Conservation (phyloP, 2,888 invertebrate genomes). For the Thyatira batis region DNA sequence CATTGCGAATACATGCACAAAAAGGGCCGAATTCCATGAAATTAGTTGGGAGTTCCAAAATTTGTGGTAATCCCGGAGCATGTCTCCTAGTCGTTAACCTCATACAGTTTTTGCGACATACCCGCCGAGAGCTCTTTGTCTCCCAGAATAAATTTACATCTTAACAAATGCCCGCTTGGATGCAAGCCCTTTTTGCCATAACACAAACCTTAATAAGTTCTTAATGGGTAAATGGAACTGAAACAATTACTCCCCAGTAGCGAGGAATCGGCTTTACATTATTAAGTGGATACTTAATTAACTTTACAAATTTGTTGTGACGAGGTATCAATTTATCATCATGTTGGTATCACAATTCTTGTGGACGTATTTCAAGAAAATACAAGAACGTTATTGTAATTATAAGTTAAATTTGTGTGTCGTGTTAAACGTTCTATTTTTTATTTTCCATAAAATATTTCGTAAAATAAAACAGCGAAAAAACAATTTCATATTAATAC, state of each 20-base stretch:
- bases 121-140: slow-evolving; percentile 59
- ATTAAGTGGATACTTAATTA: slow-evolving; percentile 21
- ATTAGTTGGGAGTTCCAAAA: slow-evolving; percentile 52
- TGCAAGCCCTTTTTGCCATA: slow-evolving; percentile 60
- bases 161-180: slow-evolving; percentile 61
- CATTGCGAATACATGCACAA: slow-evolving; percentile 29
- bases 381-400: neutral
- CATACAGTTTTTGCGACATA: slow-evolving; percentile 63
- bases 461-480: too few species aligned
- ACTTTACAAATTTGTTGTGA: slow-evolving; percentile 8
- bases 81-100: slow-evolving; percentile 58
- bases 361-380: neutral
- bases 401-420: neutral
- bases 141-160: slow-evolving; percentile 76
- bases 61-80: slow-evolving; percentile 57
- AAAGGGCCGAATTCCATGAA: slow-evolving; percentile 51
- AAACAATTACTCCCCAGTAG: slow-evolving; percentile 44
- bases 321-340: neutral
- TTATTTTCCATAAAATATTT: too few species aligned
- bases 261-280: slow-evolving; percentile 25
- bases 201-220: slow-evolving; percentile 58
- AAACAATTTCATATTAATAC: too few species aligned
- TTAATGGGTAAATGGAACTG: slow-evolving; percentile 59
- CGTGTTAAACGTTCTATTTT: too few species aligned
- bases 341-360: neutral